Evolutionary conservation across 2,888 invertebrate genomes (phyloP), one percentile per base, ranked within the genome.

Genomic region (Choreutis nemorana): DNA sequence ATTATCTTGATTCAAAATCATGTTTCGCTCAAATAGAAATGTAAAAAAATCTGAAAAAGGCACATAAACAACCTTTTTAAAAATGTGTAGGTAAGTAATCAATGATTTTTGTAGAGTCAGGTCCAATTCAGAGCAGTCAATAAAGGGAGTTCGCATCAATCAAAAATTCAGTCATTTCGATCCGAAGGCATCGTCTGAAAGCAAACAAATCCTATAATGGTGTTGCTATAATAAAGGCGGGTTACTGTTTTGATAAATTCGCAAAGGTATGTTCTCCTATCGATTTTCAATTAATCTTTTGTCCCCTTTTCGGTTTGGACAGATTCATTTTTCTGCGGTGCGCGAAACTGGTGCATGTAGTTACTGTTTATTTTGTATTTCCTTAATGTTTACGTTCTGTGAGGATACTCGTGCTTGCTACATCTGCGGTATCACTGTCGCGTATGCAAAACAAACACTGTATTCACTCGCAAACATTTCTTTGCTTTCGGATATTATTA

Each of bases 241-340:
- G 4, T 4, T 18, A n/a, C n/a, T n/a, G n/a, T 66, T 71, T 63
- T 65, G 64, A 70, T 70, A 71, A 64, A 64, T 62, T 64, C 51
- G 61, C 60, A 52, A 61, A 68, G 65, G 67, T 64, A 60, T 60
- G 56, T 57, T 58, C 55, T 52, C 44, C 48, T 64, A 72, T 72
- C 53, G 70, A 72, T 73, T 75, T 71, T 68, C 65, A 73, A 72
- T 75, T 73, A 68, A 72, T 71, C 71, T 70, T 70, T 66, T 67
- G 65, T 65, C 58, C 66, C 61, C 59, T 56, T 63, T 63, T 55
- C 48, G 54, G 58, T 59, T 63, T 53, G 52, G 62, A 59, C 57
- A 57, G 55, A 60, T 57, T 61, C 58, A 63, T 64, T 60, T 62
- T 60, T 59, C 50, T 48, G 45, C 47, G 45, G 45, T 52, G 52